Evolutionary conservation across 2,888 invertebrate genomes (phyloP).

Genomic region (Nephrotoma guestfalica): DNA sequence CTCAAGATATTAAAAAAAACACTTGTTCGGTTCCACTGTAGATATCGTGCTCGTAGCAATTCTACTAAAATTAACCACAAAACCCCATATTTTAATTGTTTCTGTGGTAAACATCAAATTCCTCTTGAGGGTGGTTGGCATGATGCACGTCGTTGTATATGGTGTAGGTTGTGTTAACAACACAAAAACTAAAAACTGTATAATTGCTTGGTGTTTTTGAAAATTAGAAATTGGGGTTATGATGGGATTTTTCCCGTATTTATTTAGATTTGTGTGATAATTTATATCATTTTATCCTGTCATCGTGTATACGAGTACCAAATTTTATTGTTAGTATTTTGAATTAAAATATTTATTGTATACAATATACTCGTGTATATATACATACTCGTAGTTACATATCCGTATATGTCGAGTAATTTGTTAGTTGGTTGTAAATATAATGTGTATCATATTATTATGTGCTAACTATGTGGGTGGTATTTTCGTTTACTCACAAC

Average conservation of each 20-base stretch:
- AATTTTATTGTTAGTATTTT: not conserved
- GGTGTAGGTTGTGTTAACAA: not conserved
- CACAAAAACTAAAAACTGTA: not conserved
- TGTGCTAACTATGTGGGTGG: not conserved
- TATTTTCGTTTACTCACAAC: not conserved
- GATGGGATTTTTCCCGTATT: not conserved
- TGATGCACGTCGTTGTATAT: not conserved
- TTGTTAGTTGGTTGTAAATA: not conserved
- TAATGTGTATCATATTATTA: not conserved
- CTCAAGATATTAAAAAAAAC: no score
- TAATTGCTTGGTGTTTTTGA: not conserved
- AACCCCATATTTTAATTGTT: not conserved
- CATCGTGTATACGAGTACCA: not conserved
- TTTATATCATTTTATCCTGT: not conserved
- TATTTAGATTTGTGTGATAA: not conserved
- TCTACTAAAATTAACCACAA: not conserved
- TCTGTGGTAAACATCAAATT: not conserved
- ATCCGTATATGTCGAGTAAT: not conserved
- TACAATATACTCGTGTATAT: not conserved
- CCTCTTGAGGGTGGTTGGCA: not conserved
- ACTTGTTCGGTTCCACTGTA: no score
- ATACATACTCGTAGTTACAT: not conserved
- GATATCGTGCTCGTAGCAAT: no score
- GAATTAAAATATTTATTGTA: not conserved
- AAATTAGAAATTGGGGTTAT: not conserved